These are phyloP conservation scores for Troides helena DNA, from an alignment of 2,888 invertebrate genomes.

Conservation along the genomic window DNA sequence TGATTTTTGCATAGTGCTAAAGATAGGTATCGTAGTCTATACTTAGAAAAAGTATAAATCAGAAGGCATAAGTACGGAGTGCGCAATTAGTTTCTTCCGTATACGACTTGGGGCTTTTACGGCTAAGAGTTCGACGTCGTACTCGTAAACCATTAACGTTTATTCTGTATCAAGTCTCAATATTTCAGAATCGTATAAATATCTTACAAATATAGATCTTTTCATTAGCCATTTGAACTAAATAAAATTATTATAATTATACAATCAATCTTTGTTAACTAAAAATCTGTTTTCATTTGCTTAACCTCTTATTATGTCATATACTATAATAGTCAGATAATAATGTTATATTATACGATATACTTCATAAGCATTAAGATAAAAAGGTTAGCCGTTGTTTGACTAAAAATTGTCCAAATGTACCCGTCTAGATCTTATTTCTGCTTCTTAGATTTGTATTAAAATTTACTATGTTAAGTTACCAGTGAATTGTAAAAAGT, in stretches of 20 bases:
- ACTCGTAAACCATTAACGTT: constrained; percentile 18
- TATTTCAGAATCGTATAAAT: neutral
- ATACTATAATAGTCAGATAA: neutral
- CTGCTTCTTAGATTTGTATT: neutral
- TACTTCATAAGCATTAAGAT: neutral
- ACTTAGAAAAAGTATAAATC: neutral
- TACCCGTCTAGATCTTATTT: neutral
- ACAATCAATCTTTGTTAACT: neutral
- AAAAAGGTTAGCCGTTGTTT: neutral
- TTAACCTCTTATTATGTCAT: no score
- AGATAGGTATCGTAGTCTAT: neutral
- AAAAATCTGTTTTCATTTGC: no score
- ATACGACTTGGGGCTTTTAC: constrained; percentile 19
- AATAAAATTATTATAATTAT: neutral
- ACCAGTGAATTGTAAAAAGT: neutral
- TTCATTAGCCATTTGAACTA: no score
- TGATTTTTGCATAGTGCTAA: neutral
- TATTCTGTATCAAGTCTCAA: neutral
- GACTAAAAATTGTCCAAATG: no score
- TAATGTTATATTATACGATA: neutral
- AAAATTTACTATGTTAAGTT: neutral
- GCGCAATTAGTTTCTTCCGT: constrained; percentile 23
- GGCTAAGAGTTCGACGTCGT: constrained; percentile 15
- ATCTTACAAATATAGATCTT: neutral
- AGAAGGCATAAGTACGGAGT: constrained; percentile 13